Evolutionary conservation across 2,888 invertebrate genomes (phyloP), one percentile per base, ranked within the genome.

Genomic region (Drosophila monieri): DNA sequence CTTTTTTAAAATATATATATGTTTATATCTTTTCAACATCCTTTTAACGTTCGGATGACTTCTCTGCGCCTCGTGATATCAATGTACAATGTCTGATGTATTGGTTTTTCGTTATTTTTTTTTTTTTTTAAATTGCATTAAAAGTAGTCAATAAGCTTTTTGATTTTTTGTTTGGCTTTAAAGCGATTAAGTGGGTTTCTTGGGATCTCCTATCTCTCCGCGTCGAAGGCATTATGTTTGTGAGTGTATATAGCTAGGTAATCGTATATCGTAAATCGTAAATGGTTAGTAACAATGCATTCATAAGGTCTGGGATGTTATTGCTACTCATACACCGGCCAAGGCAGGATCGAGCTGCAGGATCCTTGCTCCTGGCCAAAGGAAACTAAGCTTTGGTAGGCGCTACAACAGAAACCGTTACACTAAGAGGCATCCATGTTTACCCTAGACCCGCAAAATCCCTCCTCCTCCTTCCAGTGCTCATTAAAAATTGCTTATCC

Each of bases 321-420:
- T 80, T 74, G 66, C 78, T 78, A 75, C 54, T 60, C 69, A 75
- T 58, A 64, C 68, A 69, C 54, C 30, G 51, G 25, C 61, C 60
- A 59, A 14, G 39, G 12, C 60, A 51, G 39, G 18, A n/a, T 48
- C 21, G 49, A 6, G 18, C 6, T 48, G 14, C 39, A 6, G 35
- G 10, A 32, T 15, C 6, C 48, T 60, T 14, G 35, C 53, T 15
- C 2, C 32, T 60, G 39, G 35, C 59, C 49, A 68, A 69, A 67
- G 49, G 53, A 69, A 81, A 77, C 53, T 69, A 85, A 73, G 75
- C 77, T 76, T 21, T 44, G 62, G 52, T 51, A 52, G 78, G 76
- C 75, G 69, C 72, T 78, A 80, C 76, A 78, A 85, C 74, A 84
- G 84, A 84, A 84, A 85, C 84, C 84, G 77, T 84, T 83, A 76